These are phyloP conservation scores for Drosophila subpulchrella DNA, from an alignment of 1,140 invertebrate genomes.

Conservation along the genomic window DNA sequence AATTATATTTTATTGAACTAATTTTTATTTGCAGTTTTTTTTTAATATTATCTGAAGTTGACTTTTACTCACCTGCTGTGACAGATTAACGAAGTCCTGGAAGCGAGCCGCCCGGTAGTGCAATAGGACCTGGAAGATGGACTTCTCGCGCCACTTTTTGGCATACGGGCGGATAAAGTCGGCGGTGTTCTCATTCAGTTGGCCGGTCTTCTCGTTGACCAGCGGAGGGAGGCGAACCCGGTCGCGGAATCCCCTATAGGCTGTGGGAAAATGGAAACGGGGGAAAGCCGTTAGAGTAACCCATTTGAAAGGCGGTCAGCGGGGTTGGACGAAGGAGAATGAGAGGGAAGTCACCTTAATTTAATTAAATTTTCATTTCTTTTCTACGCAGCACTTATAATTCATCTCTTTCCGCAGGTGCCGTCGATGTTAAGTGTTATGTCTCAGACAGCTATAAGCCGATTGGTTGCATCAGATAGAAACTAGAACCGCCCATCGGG, in stretches of 20 bases:
- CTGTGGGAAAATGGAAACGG: conserved; percentile 83
- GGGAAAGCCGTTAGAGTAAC: conserved; percentile 27
- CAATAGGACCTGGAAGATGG: conserved; percentile 92
- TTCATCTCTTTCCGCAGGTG: conserved; percentile 55
- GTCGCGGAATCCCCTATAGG: conserved; percentile 89
- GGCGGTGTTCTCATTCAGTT: conserved; percentile 89
- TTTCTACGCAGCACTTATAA: conserved; percentile 80
- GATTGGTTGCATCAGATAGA: conserved; percentile 61
- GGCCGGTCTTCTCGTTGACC: conserved; percentile 87
- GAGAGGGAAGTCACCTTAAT: conserved; percentile 73
- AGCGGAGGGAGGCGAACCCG: conserved; percentile 88
- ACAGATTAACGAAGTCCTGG: conserved; percentile 93
- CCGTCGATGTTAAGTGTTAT: conserved; percentile 43
- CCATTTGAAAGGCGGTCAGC: conserved; percentile 53
- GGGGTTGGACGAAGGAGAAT: conserved; percentile 7
- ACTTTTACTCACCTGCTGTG: conserved; percentile 88
- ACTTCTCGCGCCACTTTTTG: conserved; percentile 91
- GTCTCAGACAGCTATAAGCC: conserved; percentile 62
- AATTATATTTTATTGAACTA: too few relatives aligned
- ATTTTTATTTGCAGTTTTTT: neutral
- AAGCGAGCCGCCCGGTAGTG: conserved; percentile 91
- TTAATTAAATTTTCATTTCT: conserved; percentile 85
- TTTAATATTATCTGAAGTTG: neutral
- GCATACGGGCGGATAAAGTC: conserved; percentile 90
- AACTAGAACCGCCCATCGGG: conserved; percentile 7